Evolutionary conservation across 2,888 invertebrate species (phyloP).

Genomic region (Acrobasis consociella): DNA sequence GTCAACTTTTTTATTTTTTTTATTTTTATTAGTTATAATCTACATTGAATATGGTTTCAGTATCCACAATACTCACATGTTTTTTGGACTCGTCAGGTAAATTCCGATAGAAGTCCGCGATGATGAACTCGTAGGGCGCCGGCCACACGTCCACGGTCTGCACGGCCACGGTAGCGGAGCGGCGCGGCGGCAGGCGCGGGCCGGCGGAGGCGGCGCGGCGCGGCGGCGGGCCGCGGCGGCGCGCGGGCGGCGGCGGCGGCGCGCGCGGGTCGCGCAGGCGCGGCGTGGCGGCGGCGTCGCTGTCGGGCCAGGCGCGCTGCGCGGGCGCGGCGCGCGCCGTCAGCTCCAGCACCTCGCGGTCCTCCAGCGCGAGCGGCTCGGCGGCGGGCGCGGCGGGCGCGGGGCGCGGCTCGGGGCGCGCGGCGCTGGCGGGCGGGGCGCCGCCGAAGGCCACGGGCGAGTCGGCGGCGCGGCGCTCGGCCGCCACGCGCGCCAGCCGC

Average conservation of each 20-base stretch:
- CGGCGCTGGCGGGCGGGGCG: conserved; percentile 60
- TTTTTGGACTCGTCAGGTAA: conserved; percentile 52
- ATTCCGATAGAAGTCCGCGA: conserved; percentile 85
- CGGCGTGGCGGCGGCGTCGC: conserved; percentile 26
- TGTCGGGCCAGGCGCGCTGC: conserved; percentile 32
- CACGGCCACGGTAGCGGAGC: conserved; percentile 43
- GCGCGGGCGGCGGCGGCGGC: conserved; percentile 35
- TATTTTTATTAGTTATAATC: no score
- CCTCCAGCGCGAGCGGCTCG: conserved; percentile 48
- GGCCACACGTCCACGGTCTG: conserved; percentile 89
- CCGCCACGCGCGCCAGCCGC: conserved; percentile 74
- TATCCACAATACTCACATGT: conserved; percentile 40
- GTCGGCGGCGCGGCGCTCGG: conserved; percentile 72
- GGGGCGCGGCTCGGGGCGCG: conserved; percentile 51
- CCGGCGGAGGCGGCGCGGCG: conserved; percentile 34
- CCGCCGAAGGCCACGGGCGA: conserved; percentile 73
- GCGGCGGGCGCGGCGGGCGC: conserved; percentile 46
- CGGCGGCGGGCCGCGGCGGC: conserved; percentile 36
- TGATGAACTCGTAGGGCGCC: conserved; percentile 88
- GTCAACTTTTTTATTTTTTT: no score
- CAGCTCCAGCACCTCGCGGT: conserved; percentile 72
- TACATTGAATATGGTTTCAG: no score
- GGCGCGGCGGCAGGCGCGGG: conserved; percentile 31
- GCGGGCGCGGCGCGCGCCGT: conserved; percentile 52
- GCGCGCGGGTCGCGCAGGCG: conserved; percentile 39